phyloP scores from a whole-genome alignment of 2,888 invertebrate genomes.

The Agrypnus murinus region DNA sequence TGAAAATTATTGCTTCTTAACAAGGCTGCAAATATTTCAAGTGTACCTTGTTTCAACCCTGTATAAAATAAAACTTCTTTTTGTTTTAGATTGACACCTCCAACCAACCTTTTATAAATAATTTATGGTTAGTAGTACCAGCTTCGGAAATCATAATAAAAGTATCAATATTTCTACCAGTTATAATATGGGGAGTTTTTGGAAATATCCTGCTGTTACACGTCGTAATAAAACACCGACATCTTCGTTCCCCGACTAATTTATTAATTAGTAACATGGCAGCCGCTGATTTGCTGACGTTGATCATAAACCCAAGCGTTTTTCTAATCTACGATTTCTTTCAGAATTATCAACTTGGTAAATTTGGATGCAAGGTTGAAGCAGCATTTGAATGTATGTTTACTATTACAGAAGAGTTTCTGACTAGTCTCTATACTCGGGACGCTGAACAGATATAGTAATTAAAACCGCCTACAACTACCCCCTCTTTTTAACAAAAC shows the following conservation, averaged over 20 bases:
- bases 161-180: slow-evolving; percentile 74
- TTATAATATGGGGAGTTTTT: slow-evolving; percentile 79
- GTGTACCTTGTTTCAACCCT: no score
- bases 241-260: slow-evolving; percentile 82
- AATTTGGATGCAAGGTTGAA: slow-evolving; percentile 84
- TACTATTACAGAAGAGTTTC: not conserved
- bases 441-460: no score
- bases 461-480: no score
- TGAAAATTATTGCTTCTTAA: no score
- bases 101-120: slow-evolving; percentile 74
- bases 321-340: slow-evolving; percentile 83
- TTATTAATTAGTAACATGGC: slow-evolving; percentile 85
- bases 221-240: slow-evolving; percentile 77
- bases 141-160: slow-evolving; percentile 77
- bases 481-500: no score
- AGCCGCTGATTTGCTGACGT: slow-evolving; percentile 78
- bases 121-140: slow-evolving; percentile 79
- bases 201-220: slow-evolving; percentile 80
- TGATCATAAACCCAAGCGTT: slow-evolving; percentile 84
- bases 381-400: slow-evolving; percentile 80
- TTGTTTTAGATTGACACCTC: slow-evolving; percentile 62
- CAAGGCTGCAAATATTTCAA: no score
- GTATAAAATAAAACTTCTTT: no score
- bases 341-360: slow-evolving; percentile 84
- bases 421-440: no score